Percentiles rank a stretch among this genome's conserved stretches.
Conservation (phyloP, 2,888 invertebrate species). For the Caenorhabditis afra region DNA sequence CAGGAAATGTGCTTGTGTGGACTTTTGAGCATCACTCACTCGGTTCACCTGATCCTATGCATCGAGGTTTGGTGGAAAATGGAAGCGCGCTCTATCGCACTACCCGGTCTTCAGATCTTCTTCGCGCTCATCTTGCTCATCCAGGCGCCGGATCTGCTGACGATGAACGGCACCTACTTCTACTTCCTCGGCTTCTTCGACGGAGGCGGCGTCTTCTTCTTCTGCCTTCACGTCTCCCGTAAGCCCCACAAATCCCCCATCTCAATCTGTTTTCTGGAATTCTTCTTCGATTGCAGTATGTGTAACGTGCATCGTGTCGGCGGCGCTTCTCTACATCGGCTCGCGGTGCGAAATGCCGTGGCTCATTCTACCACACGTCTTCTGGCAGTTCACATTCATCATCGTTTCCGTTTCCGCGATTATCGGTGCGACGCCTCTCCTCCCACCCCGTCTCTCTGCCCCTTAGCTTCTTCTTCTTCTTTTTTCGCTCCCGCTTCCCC, state of each 20-base stretch:
- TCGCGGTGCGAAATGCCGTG: conserved; percentile 45
- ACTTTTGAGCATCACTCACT: conserved; percentile 63
- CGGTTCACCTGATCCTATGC: conserved; percentile 64
- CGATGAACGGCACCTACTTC: conserved; percentile 68
- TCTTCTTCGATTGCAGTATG: conserved; percentile 49
- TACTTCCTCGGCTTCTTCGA: conserved; percentile 67
- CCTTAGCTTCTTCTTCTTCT: not conserved
- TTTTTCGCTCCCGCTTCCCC: not conserved
- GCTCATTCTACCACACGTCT: conserved; percentile 60
- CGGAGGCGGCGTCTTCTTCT: conserved; percentile 63
- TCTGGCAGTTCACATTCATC: conserved; percentile 66
- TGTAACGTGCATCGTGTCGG: conserved; percentile 57
- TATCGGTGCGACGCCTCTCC: conserved; percentile 34
- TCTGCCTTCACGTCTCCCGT: conserved; percentile 62
- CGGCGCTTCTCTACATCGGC: conserved; percentile 62
- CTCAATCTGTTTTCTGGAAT: not conserved
- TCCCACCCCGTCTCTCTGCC: no score
- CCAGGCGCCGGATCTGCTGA: conserved; percentile 65
- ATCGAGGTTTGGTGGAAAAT: conserved; percentile 60
- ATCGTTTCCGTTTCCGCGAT: conserved; percentile 55
- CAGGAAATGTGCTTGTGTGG: conserved; percentile 72
- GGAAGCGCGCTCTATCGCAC: not conserved
- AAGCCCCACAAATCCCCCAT: no score
- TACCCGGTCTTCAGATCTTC: conserved; percentile 54
- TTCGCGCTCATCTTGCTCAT: conserved; percentile 66